Evolutionary conservation across 2,113 vertebrate species (phyloP).

Genomic region (Aldabrachelys gigantea): DNA sequence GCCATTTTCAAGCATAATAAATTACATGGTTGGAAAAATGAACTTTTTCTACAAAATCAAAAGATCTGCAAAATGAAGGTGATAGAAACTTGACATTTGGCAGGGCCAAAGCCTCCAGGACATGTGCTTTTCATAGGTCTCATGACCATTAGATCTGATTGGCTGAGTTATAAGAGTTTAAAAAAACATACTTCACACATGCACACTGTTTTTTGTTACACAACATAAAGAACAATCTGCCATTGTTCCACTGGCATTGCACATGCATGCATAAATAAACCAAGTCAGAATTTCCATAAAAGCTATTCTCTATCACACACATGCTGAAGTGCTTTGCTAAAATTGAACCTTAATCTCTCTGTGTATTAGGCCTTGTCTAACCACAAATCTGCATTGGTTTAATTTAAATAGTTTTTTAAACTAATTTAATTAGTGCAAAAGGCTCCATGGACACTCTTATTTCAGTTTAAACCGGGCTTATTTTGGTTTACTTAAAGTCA

Average conservation of each 20-base stretch:
- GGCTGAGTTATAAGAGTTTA: not conserved
- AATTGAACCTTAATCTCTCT: not conserved
- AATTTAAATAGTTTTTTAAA: not conserved
- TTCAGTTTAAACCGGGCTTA: not conserved
- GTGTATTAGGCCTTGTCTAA: not conserved
- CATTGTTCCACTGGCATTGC: not conserved
- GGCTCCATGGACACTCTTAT: not conserved
- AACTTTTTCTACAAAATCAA: not conserved
- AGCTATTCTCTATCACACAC: not conserved
- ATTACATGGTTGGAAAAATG: not conserved
- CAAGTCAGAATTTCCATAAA: not conserved
- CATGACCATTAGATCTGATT: not conserved
- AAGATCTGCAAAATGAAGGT: not conserved
- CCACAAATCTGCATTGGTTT: not conserved
- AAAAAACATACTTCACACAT: not conserved
- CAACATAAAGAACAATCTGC: not conserved
- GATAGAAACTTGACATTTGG: not conserved
- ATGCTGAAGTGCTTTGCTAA: not conserved
- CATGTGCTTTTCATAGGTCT: not conserved
- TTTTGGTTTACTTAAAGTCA: not conserved
- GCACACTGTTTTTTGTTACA: not conserved
- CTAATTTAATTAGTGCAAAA: not conserved
- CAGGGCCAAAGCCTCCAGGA: not conserved
- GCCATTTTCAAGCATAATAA: not conserved
- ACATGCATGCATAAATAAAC: not conserved